A percentile compares a stretch with the other conserved stretches of the same genome.
phyloP scores from a whole-genome alignment of 2,797 vertebrate genomes.

The Rousettus madagascariensis region DNA sequence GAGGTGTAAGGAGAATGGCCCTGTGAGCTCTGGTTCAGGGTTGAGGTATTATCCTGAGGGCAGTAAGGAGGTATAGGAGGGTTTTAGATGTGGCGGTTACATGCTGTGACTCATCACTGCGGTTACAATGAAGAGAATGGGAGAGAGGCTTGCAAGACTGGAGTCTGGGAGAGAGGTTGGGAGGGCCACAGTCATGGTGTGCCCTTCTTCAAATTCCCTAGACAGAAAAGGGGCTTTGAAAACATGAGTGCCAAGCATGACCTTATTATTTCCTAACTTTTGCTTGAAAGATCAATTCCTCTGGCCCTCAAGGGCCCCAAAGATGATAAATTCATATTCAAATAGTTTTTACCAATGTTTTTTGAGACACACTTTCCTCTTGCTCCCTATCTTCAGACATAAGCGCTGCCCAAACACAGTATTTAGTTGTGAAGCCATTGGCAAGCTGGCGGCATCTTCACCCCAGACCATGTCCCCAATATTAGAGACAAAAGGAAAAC shows the following conservation, averaged over 20 bases:
- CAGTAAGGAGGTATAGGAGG: neutral
- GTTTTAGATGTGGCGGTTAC: too few relatives aligned
- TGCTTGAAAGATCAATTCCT: neutral
- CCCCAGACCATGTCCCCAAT: too few relatives aligned
- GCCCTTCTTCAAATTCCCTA: neutral
- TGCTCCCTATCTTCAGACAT: neutral
- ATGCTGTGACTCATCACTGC: fast-evolving
- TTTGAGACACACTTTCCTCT: neutral
- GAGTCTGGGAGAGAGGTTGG: neutral
- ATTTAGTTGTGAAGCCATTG: neutral
- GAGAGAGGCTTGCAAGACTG: neutral
- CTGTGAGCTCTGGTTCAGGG: too few relatives aligned
- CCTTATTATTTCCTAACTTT: neutral
- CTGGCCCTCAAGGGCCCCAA: neutral
- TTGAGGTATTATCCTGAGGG: too few relatives aligned
- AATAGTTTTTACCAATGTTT: neutral
- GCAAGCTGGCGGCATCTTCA: neutral
- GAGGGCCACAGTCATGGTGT: fast-evolving
- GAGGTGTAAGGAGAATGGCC: neutral
- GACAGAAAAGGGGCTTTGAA: neutral
- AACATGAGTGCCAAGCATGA: neutral
- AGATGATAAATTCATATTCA: neutral
- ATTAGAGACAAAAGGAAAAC: neutral
- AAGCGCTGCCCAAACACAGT: fast-evolving
- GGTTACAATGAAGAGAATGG: neutral